phyloP scores from a whole-genome alignment of 2,797 vertebrate genomes.

The Pantherophis alleghaniensis region DNA sequence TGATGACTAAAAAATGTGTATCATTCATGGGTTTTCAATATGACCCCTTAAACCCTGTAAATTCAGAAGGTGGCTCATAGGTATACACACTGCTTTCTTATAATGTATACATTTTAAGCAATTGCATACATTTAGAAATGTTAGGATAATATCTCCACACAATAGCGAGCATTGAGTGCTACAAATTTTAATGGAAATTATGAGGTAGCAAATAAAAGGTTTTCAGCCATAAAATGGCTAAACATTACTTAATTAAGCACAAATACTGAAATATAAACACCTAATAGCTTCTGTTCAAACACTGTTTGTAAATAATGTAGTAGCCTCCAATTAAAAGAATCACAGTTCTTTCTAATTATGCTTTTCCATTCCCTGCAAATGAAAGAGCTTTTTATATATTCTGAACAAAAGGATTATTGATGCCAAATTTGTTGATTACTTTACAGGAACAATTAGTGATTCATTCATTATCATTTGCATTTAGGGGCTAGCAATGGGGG shows the following conservation, averaged over 20 bases:
- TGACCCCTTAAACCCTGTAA: not conserved
- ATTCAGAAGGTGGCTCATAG: not conserved
- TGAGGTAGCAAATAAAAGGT: not conserved
- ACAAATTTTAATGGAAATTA: not conserved
- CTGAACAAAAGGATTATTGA: conserved; percentile 55
- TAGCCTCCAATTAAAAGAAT: conserved; percentile 49
- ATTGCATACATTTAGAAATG: not conserved
- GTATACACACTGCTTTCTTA: not conserved
- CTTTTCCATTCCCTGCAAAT: conserved; percentile 24
- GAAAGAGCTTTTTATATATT: conserved; percentile 43
- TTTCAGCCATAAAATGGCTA: not conserved
- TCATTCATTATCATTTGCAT: conserved; percentile 42
- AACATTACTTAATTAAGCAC: not conserved
- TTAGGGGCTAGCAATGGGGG: not conserved
- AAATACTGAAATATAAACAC: conserved; percentile 13
- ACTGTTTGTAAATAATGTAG: conserved; percentile 1
- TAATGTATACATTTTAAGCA: not conserved
- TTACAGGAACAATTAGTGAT: conserved; percentile 21
- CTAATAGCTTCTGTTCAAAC: conserved; percentile 8
- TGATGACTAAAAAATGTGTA: not conserved
- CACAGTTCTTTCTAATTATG: conserved; percentile 38
- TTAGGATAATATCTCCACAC: not conserved
- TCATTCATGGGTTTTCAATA: not conserved
- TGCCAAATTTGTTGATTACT: conserved; percentile 36
- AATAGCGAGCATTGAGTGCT: not conserved